Base-by-base conservation (phyloP, 2,888 invertebrate species). In the Drosophila leonis region DNA sequence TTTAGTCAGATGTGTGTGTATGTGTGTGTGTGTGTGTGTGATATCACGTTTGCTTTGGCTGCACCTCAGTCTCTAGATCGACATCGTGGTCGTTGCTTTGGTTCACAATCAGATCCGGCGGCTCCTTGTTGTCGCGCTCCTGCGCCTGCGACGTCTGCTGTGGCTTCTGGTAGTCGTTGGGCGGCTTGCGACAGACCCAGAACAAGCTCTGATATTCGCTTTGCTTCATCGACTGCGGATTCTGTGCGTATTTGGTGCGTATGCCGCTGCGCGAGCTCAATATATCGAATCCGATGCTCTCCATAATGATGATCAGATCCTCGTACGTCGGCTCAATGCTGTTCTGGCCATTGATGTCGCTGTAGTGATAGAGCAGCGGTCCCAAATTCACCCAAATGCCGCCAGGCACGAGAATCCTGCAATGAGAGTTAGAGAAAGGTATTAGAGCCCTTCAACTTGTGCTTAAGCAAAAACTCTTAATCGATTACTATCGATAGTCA, bases 241-340 rank as follows among this genome's bases (percentile, higher is more conserved):
- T 98, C 92, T 98, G 98, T 7, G 98, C 97, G 93, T 99, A 99
- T 86, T 96, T 96, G 42, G 98, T 97, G 88, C 96, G 96, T 0
- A 98, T 94, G 15, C 96, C 95, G 0, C 95, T 96, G 87, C 96
- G 94, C 20, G 93, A 94, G 88, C 96, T 96, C 92, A 97, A 94
- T 88, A 97, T 95, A 82, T 95, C 94, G 90, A 98, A 99, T 46
- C 98, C 98, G 54, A 97, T 94, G 76, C 96, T 96, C 76, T 95
- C 94, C 76, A 98, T 97, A 59, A 98, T 96, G 46, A 95, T 94
- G 75, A 95, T 94, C 13, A 98, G 94, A 79, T 97, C 96, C 89
- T 97, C 97, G 90, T 97, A 98, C 27, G 97, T 97, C 0, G 99
- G 98, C 91, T 99, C 99, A 80, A 99, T 97, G 76, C 98, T 98